Evolutionary conservation across 2,888 invertebrate genomes (phyloP), one percentile per base, ranked within the genome.

Genomic region (Ophioninae sp.): DNA sequence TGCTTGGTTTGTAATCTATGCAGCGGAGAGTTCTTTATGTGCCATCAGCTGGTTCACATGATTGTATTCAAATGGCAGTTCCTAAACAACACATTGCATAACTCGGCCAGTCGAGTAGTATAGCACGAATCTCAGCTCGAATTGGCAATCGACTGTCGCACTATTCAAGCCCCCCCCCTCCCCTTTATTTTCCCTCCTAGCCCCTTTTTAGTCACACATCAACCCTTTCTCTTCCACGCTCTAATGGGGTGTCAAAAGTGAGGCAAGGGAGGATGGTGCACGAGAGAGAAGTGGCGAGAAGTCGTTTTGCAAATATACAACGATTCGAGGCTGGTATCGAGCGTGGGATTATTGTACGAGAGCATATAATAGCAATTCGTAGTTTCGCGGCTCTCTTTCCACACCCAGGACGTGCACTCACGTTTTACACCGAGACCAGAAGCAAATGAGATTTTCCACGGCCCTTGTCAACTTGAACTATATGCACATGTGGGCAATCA

Each of bases 51-150:
- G 84, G 85, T 88, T 90, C 91, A 89, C 89, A 91, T 89, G 89
- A 91, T 90, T 92, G 89, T 90, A 91, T 91, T 91, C 90, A 91
- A 91, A 92, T 90, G 89, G 88, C 90, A 86, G 88, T 87, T 89
- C 88, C 88, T 90, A 91, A 91, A 91, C 90, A 91, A 91, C 90
- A 86, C 88, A 86, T 92, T 91, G 90, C 91, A 85, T 89, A 90
- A 90, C 80, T 83, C 84, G 79, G 86, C 83, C 83, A 86, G 76
- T 75, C 64, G 80, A 86, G 83, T 85, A 85, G 75, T 82, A 78
- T 61, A 44, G 73, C 59, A 59, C 44, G 30, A 67, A 79, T 22
- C 81, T 81, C 68, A 73, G 65, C 44, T 82, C 71, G 86, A 86
- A 89, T 89, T 90, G 89, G 90, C 90, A 88, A 84, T 86, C 87